Base-by-base conservation (phyloP, 2,113 vertebrate species). In the Strix aluco region DNA sequence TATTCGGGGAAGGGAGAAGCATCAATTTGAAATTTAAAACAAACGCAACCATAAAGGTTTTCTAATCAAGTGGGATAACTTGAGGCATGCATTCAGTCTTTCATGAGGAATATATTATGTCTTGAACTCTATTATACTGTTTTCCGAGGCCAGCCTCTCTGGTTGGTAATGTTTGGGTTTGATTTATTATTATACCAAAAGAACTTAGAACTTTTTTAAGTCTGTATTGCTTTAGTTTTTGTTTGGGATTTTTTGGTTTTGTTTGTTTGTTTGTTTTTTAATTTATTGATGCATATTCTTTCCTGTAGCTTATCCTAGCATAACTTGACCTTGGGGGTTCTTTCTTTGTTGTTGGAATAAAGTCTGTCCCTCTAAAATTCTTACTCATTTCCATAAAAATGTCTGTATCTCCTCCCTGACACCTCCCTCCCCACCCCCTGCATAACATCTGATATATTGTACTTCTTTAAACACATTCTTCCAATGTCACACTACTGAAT, bases 81-180 rank as follows among this genome's bases (percentile, higher is more conserved):
- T 46, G 44, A 69, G 20, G 22, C 3, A 9, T 0, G 0, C 20
- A 40, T 54, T 83, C 34, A 54, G 13, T 57, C 34, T 78, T 86
- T 27, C 4, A 2, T 3, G 22, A n/a, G 32, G 46, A 74, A 73
- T 58, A 71, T 27, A 66, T 52, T 74, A 74, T 19, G 15, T 55
- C 18, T 17, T 75, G 9, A 81, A 81, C 13, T 66, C 27, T 63
- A 17, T 6, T 81, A 32, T 3, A 51, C 9, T 13, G 3, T 30
- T 22, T 73, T 89, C 22, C 0, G 6, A 82, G 66, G 26, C 25
- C 62, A 88, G 51, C 3, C 42, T 46, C 91, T 89, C 69, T 87
- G 29, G 34, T 49, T 73, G 47, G 14, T 54, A 77, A 77, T 38
- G 15, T 47, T 81, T 78, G 36, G 10, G 6, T 86, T 88, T 29